These are phyloP conservation scores for Nixonia krombeini DNA, from an alignment of 1,140 invertebrate genomes.

Conservation along the genomic window DNA sequence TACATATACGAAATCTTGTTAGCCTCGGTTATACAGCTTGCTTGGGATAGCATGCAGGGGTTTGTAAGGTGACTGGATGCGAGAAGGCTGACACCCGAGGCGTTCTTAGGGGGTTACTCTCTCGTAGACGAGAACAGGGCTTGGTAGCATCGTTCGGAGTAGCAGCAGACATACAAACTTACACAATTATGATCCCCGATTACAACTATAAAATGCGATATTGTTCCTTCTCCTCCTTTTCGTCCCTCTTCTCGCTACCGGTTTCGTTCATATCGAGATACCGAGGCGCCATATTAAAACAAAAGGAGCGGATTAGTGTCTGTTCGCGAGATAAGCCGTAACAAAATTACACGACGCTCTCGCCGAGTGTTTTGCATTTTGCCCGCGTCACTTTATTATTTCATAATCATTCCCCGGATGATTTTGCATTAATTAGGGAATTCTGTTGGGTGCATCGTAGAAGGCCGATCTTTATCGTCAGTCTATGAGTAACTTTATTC, in stretches of 20 bases:
- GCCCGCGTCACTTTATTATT: background rate
- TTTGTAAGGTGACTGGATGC: conserved; percentile 36
- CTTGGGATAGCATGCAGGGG: conserved; percentile 46
- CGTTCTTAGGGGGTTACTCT: conserved; percentile 65
- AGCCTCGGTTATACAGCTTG: conserved; percentile 68
- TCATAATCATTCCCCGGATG: background rate
- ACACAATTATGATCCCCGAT: conserved; percentile 66
- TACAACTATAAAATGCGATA: conserved; percentile 67
- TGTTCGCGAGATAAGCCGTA: conserved; percentile 1
- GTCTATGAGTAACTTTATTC: too few species aligned
- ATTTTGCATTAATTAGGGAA: too few species aligned
- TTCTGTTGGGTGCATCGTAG: too few species aligned
- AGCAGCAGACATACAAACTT: conserved; percentile 60
- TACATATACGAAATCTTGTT: conserved; percentile 73
- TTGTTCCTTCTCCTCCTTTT: conserved; percentile 42
- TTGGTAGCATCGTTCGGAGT: conserved; percentile 33
- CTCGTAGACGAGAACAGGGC: conserved; percentile 26
- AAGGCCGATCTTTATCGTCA: too few species aligned
- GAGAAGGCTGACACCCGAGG: conserved; percentile 60
- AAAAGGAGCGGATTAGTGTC: conserved; percentile 11
- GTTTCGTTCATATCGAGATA: conserved; percentile 13
- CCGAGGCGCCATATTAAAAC: conserved; percentile 17
- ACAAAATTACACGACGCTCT: conserved; percentile 3
- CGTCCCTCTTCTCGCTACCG: conserved; percentile 12
- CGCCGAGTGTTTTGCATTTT: background rate